Percentiles rank a stretch among this genome's conserved stretches.
Conservation (phyloP, 1,140 invertebrate genomes). For the Drosophila ficusphila region DNA sequence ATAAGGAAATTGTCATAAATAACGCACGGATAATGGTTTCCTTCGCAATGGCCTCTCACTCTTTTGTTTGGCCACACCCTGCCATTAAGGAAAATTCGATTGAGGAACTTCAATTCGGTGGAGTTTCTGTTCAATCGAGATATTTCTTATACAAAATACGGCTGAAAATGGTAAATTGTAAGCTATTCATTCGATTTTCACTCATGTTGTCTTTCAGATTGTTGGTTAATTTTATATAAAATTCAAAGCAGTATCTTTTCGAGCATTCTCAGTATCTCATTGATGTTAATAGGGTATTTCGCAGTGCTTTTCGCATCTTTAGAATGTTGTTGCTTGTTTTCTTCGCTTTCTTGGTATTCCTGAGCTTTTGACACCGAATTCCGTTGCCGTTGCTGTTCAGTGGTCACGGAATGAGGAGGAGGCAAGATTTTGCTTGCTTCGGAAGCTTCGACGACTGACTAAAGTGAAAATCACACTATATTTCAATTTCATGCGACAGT, state of each 20-base stretch:
- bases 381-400: conserved; percentile 31
- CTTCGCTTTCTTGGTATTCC: conserved; percentile 39
- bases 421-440: not conserved
- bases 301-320: not conserved
- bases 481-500: conserved; percentile 80
- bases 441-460: conserved; percentile 34
- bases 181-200: too few relatives aligned
- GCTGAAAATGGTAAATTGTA: too few relatives aligned
- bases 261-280: not conserved
- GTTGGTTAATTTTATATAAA: too few relatives aligned
- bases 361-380: conserved; percentile 70
- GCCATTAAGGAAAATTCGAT: not conserved
- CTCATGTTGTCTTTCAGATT: too few relatives aligned
- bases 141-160: too few relatives aligned
- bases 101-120: not conserved
- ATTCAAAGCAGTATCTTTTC: not conserved
- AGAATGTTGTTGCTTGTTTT: conserved; percentile 38
- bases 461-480: conserved; percentile 83
- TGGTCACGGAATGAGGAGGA: conserved; percentile 5
- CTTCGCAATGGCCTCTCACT: conserved; percentile 16
- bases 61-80: conserved; percentile 19
- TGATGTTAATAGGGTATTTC: conserved; percentile 29
- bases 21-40: conserved; percentile 64
- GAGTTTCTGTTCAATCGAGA: not conserved
- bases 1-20: conserved; percentile 76